Base-by-base conservation (phyloP, 2,113 vertebrate species). In the Pardalotus punctatus region DNA sequence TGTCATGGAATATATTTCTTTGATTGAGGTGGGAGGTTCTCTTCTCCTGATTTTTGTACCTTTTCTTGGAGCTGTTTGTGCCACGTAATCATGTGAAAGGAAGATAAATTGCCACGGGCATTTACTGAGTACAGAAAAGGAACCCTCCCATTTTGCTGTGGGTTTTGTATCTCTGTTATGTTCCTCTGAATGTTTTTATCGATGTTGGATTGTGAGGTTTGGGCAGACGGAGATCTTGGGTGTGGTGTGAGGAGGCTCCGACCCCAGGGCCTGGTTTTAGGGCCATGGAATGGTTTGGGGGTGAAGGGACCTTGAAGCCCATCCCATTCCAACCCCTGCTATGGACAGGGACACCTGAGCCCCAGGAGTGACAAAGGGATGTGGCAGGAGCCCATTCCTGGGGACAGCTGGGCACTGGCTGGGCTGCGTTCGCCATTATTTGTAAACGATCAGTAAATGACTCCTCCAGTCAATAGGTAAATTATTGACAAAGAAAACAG, bases 331-430 rank as follows among this genome's bases (percentile, higher is more conserved):
- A 60, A 0, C 17, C 16, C n/a, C 23, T 67, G 38, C 78, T 53
- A 40, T 6, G 54, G 61, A 18, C 8, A 18, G 61, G 29, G 53
- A n/a, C 36, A 45, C 15, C 56, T 35, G 31, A n/a, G 21, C 31
- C 12, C 0, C 3, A 48, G 48, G 42, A 35, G 7, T 56, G 60
- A 7, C 28, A 33, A 8, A 14, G 50, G 8, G 81, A 43, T 0
- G 35, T 36, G 89, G 25, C 77, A 62, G 61, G 27, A 64, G 36
- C 3, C 0, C 4, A 0, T 66, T 66, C 12, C 42, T 23, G 69
- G n/a, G 80, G 80, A 8, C 51, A 60, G 51, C 15, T 66, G 0
- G 29, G 33, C 53, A 51, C 65, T 1, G 4, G 50, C 35, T 4
- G 13, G 4, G 12, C 48, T 1, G 23, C 19, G n/a, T 50, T 85